These are phyloP conservation scores for Dioctria linearis DNA, from an alignment of 2,888 invertebrate species.

Conservation along the genomic window DNA sequence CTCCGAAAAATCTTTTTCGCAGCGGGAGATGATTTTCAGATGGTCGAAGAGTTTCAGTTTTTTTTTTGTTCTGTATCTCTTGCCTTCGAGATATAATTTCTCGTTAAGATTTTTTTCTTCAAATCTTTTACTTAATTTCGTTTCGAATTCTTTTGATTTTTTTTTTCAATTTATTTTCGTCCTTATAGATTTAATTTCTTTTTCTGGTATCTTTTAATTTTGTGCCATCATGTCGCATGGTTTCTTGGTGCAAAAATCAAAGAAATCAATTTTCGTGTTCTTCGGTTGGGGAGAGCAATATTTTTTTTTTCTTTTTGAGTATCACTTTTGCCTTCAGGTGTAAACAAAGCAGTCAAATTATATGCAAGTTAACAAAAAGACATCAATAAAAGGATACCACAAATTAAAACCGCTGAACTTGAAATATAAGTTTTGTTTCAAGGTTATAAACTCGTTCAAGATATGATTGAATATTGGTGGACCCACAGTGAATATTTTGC, in stretches of 20 bases:
- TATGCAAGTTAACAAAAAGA: conserved; percentile 19
- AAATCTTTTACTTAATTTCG: conserved; percentile 48
- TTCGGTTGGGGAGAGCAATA: background rate
- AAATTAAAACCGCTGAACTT: conserved; percentile 33
- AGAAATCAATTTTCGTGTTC: conserved; percentile 22
- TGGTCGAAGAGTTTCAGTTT: conserved; percentile 55
- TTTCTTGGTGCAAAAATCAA: conserved; percentile 23
- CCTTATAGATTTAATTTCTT: conserved; percentile 43
- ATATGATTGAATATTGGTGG: conserved; percentile 2
- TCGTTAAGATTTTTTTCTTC: conserved; percentile 47
- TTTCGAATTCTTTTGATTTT: conserved; percentile 30
- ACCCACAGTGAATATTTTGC: conserved; percentile 33
- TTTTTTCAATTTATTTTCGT: conserved; percentile 40
- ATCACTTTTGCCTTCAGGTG: background rate
- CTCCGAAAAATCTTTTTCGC: conserved; percentile 54
- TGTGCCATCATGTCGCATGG: background rate
- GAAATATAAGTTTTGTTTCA: conserved; percentile 16
- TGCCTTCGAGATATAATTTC: conserved; percentile 45
- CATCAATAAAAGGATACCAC: conserved; percentile 23
- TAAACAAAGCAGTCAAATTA: conserved; percentile 33
- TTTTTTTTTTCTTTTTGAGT: too few relatives aligned
- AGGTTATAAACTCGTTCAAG: conserved; percentile 36
- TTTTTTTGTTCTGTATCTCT: conserved; percentile 36
- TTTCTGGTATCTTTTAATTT: conserved; percentile 41
- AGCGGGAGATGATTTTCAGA: conserved; percentile 58